phyloP scores from a whole-genome alignment of 2,888 invertebrate species.

The Napeogenes inachia region DNA sequence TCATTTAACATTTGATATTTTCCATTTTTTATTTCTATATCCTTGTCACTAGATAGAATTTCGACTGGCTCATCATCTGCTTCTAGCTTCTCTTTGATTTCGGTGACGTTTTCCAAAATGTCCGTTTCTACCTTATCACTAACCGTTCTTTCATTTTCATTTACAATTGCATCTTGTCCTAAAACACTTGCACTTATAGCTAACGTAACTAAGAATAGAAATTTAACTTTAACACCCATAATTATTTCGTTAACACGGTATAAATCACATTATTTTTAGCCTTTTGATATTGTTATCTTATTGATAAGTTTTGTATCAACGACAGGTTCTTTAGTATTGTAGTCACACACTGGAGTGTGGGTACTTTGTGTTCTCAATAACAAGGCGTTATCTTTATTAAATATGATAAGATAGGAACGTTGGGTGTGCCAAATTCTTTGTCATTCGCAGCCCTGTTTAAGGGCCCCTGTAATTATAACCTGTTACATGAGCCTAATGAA shows the following conservation, averaged over 20 bases:
- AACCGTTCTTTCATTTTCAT: slow-evolving; percentile 46
- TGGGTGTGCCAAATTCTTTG: slow-evolving; percentile 77
- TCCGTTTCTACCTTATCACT: slow-evolving; percentile 37
- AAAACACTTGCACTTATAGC: slow-evolving; percentile 58
- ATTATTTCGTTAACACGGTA: slow-evolving; percentile 43
- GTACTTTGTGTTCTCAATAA: slow-evolving; percentile 64
- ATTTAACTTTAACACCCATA: slow-evolving; percentile 61
- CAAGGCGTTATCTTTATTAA: slow-evolving; percentile 63
- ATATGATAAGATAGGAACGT: slow-evolving; percentile 74
- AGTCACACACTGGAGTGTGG: slow-evolving; percentile 54
- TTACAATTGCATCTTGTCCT: slow-evolving; percentile 54
- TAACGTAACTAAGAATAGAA: slow-evolving; percentile 55
- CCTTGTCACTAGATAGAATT: slow-evolving; percentile 39
- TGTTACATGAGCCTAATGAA: slow-evolving; percentile 3
- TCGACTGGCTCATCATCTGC: slow-evolving; percentile 45
- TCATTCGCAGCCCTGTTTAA: slow-evolving; percentile 49
- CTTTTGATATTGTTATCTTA: slow-evolving; percentile 43
- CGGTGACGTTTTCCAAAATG: slow-evolving; percentile 29
- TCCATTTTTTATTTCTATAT: slow-evolving; percentile 58
- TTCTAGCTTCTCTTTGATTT: slow-evolving; percentile 30
- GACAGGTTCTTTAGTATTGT: slow-evolving; percentile 63
- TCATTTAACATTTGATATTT: slow-evolving; percentile 62
- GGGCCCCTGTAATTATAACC: slow-evolving; percentile 17
- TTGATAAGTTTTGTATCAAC: slow-evolving; percentile 44
- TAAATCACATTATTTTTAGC: slow-evolving; percentile 55